Evolutionary conservation across 2,797 vertebrate species (phyloP).

Genomic region (Setipinna tenuifilis): DNA sequence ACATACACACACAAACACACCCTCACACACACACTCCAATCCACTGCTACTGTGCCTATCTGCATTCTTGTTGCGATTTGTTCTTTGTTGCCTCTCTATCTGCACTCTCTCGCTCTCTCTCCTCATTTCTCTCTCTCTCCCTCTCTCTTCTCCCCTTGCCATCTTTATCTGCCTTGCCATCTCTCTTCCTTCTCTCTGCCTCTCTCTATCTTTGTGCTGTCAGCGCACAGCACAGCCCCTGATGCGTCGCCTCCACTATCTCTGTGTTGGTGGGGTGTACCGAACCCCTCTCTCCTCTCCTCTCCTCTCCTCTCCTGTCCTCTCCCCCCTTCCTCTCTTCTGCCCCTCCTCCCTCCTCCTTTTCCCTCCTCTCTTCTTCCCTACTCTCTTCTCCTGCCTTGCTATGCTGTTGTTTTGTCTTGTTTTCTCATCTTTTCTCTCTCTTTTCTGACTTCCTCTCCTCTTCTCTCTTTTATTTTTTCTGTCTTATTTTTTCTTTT

Average conservation of each 20-base stretch:
- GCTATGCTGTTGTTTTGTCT: background rate
- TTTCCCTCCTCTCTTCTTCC: background rate
- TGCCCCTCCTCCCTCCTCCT: background rate
- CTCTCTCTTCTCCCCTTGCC: constrained; percentile 38
- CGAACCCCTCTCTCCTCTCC: background rate
- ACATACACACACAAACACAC: background rate
- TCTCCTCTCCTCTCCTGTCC: background rate
- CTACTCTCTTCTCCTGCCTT: background rate
- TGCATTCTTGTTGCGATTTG: constrained; percentile 54
- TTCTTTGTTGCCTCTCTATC: constrained; percentile 32
- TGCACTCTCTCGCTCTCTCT: background rate
- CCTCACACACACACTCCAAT: background rate
- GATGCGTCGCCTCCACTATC: constrained; percentile 49
- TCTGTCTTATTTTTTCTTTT: too few relatives aligned
- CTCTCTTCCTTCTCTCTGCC: constrained; percentile 54
- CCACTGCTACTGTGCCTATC: constrained; percentile 54
- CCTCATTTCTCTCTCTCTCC: constrained; percentile 45
- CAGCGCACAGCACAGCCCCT: constrained; percentile 49
- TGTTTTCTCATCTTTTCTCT: too few relatives aligned
- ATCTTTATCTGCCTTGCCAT: constrained; percentile 56
- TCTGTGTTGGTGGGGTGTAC: constrained; percentile 51
- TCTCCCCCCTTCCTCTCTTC: constrained; percentile 9
- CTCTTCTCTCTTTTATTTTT: too few relatives aligned
- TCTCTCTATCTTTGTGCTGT: constrained; percentile 61
- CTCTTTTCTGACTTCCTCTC: too few relatives aligned